A percentile compares a stretch with the other conserved stretches of the same genome.
These are phyloP conservation scores for Bos indicus DNA, from an alignment of 2,113 vertebrate species.

Conservation along the genomic window DNA sequence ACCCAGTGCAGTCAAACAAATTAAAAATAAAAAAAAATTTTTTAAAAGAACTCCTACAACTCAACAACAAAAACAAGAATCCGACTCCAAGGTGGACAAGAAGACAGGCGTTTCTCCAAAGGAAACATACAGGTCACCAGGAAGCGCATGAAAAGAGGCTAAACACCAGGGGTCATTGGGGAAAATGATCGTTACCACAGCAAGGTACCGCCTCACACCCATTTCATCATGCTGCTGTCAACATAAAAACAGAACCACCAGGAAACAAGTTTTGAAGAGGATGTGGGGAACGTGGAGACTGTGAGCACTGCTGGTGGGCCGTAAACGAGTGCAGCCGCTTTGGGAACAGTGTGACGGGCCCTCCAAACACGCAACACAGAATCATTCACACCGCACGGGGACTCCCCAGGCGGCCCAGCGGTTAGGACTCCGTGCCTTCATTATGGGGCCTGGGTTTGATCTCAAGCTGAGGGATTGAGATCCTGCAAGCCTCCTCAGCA, in stretches of 20 bases:
- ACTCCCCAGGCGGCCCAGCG: background rate
- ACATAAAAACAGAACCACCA: background rate
- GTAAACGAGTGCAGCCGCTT: background rate
- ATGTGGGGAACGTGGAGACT: fast-evolving
- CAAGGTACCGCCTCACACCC: background rate
- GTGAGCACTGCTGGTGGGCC: background rate
- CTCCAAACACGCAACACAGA: background rate
- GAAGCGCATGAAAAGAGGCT: background rate
- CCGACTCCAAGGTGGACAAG: background rate
- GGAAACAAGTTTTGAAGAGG: background rate
- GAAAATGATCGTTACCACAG: fast-evolving
- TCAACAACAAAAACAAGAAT: background rate
- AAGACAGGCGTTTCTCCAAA: background rate
- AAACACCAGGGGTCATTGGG: fast-evolving
- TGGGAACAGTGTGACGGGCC: fast-evolving
- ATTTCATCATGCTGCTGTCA: fast-evolving
- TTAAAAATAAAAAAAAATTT: too few species aligned
- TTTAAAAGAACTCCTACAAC: background rate
- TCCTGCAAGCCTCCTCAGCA: background rate
- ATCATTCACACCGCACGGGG: background rate
- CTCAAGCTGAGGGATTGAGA: background rate
- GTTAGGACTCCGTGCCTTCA: background rate
- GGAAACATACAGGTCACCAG: fast-evolving
- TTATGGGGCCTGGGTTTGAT: background rate
- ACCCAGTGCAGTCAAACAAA: background rate